These are phyloP conservation scores for Luidia sarsii DNA, from an alignment of 53 echinoderm and acorn worm species.

Conservation along the genomic window DNA sequence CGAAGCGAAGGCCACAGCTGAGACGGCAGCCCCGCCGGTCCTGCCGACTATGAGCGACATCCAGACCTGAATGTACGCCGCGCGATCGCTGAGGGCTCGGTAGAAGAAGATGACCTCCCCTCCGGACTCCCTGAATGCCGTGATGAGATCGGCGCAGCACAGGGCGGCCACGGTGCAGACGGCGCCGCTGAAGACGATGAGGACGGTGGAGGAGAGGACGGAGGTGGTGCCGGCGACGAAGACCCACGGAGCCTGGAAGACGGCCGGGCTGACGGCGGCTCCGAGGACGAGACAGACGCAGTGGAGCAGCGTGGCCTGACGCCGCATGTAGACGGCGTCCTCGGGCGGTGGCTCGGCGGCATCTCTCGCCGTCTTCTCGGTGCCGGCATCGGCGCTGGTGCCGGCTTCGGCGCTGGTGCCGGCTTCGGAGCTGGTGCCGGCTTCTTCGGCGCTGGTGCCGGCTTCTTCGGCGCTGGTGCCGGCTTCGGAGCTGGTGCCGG, in stretches of 20 bases:
- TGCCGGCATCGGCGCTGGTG: no score
- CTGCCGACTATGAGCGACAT: constrained; percentile 42
- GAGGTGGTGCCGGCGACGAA: constrained; percentile 49
- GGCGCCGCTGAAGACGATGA: constrained; percentile 27
- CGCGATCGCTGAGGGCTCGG: constrained; percentile 35
- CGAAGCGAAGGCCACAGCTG: constrained; percentile 33
- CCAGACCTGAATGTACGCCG: constrained; percentile 58
- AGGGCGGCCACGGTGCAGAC: constrained; percentile 66
- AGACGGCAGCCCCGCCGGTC: constrained; percentile 44
- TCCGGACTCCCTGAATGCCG: constrained; percentile 77
- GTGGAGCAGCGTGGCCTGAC: constrained; percentile 55
- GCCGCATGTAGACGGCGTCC: constrained; percentile 45
- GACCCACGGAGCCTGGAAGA: constrained; percentile 76
- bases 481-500: no score
- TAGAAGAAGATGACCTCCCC: constrained; percentile 65
- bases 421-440: no score
- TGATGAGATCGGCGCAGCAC: constrained; percentile 73
- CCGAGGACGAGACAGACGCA: constrained; percentile 79
- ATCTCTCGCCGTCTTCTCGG: no score
- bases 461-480: not conserved
- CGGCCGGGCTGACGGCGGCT: constrained; percentile 70
- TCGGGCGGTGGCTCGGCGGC: not conserved
- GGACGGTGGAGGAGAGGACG: not conserved
- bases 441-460: not conserved
- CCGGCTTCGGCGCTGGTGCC: no score